phyloP scores from a whole-genome alignment of 2,797 vertebrate genomes.

The Okamejei kenojei region DNA sequence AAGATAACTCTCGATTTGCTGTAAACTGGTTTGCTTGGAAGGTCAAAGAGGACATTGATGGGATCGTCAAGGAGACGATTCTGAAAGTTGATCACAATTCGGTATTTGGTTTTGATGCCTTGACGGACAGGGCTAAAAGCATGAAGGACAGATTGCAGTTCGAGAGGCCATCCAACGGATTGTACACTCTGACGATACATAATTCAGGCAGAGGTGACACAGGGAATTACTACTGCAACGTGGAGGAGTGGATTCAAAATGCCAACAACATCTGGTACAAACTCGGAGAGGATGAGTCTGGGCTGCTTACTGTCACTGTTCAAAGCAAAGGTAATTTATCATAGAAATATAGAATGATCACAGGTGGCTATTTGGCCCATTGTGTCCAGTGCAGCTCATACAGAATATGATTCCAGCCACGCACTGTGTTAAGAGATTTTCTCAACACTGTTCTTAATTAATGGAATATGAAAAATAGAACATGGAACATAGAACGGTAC shows the following conservation, averaged over 20 bases:
- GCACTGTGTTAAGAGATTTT: too few relatives aligned
- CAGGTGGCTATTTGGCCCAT: background rate
- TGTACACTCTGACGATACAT: constrained; percentile 82
- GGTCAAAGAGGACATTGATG: constrained; percentile 45
- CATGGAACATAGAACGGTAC: too few relatives aligned
- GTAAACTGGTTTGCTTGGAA: constrained; percentile 83
- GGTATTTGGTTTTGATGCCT: constrained; percentile 74
- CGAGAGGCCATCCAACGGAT: constrained; percentile 71
- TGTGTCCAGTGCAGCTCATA: too few relatives aligned
- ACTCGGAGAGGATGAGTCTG: constrained; percentile 80
- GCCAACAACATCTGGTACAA: constrained; percentile 84
- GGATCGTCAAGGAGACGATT: constrained; percentile 52
- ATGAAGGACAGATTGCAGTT: constrained; percentile 75
- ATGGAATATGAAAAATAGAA: too few relatives aligned
- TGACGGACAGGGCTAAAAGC: constrained; percentile 57
- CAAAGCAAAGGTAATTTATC: constrained; percentile 66
- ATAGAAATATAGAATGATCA: background rate
- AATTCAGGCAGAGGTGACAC: constrained; percentile 64
- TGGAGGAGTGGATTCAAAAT: constrained; percentile 89
- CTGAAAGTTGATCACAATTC: constrained; percentile 80
- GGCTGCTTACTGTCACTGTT: constrained; percentile 70
- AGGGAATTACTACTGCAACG: constrained; percentile 82
- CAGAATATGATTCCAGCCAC: too few relatives aligned
- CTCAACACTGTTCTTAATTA: too few relatives aligned
- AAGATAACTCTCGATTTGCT: constrained; percentile 79